Evolutionary conservation across 2,888 invertebrate species (phyloP), one percentile per base, ranked within the genome.

Genomic region (Nomada lathburiana): DNA sequence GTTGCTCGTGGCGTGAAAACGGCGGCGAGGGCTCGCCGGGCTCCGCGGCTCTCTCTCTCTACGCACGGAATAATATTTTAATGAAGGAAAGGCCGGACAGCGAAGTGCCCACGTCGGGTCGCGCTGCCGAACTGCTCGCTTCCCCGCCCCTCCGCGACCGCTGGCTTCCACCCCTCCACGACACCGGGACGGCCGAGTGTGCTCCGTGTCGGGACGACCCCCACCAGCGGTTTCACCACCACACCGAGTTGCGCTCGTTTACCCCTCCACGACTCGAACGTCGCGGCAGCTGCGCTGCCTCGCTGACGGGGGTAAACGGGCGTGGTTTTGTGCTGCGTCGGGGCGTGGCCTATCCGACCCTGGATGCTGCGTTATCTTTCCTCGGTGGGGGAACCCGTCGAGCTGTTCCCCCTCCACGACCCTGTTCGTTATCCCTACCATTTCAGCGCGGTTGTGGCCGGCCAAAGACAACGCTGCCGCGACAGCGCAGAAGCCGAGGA

Each of bases 31-130:
- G 80, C 83, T 81, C 85, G 86, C 86, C 88, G 84, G 83, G 87
- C 85, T 89, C 86, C 86, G 87, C 88, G 80, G 79, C 83, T 88
- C 88, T 87, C 88, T 90, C 85, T 85, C 69, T 83, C 84, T 74
- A 86, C 86, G 84, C 91, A 89, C 90, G 86, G 91, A 91, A 90
- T 92, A 92, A 92, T 93, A 93, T 93, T 93, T 93, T 93, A 93
- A 93, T 93, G 92, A 93, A 92, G 92, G 92, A 93, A 93, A 93
- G 92, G 92, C 92, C 93, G 93, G 93, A 93, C 93, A 93, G 93
- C 93, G 93, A 93, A 93, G 93, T 93, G 93, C 93, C 93, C 93
- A 92, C 92, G 92, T 93, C 93, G 93, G 93, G 93, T 93, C 92
- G 93, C 93, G 93, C 93, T 93, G 93, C 93, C 93, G 93, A 94